Evolutionary conservation across 2,113 vertebrate species (phyloP).

Genomic region (Copsychus sechellarum): DNA sequence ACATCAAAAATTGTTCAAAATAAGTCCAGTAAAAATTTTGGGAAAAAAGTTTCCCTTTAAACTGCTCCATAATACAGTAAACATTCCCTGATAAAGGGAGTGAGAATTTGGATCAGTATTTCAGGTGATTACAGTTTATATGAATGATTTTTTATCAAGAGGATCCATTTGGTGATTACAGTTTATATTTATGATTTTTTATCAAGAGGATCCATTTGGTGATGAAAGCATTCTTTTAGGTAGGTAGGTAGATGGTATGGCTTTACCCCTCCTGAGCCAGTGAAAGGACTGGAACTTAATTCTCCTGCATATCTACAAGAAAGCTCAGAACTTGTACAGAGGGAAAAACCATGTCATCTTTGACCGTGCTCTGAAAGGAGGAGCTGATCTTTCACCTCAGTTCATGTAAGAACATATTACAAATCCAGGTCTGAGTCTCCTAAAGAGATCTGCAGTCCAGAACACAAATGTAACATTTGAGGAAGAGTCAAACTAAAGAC

Average conservation of each 20-base stretch:
- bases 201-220: neutral
- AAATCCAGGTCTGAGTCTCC: neutral
- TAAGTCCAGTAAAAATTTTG: neutral
- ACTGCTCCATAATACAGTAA: neutral
- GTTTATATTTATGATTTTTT: neutral
- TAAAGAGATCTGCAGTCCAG: neutral
- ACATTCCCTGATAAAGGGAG: neutral
- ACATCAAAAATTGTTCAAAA: neutral
- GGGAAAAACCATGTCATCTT: neutral
- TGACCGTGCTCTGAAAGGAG: neutral
- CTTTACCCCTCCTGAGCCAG: neutral
- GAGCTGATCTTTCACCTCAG: neutral
- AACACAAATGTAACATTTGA: neutral
- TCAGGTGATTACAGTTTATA: neutral
- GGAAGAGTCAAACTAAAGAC: neutral
- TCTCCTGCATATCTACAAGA: neutral
- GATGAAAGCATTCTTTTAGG: neutral
- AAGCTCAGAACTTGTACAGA: neutral
- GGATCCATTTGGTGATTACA: neutral
- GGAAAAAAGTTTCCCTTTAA: neutral
- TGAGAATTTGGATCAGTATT: neutral
- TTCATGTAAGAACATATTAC: neutral
- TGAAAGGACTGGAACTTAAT: neutral
- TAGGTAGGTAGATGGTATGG: rapidly evolving
- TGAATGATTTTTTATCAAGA: neutral